Conservation (phyloP, 1,140 invertebrate genomes). For the Diachasma alloeum region DNA sequence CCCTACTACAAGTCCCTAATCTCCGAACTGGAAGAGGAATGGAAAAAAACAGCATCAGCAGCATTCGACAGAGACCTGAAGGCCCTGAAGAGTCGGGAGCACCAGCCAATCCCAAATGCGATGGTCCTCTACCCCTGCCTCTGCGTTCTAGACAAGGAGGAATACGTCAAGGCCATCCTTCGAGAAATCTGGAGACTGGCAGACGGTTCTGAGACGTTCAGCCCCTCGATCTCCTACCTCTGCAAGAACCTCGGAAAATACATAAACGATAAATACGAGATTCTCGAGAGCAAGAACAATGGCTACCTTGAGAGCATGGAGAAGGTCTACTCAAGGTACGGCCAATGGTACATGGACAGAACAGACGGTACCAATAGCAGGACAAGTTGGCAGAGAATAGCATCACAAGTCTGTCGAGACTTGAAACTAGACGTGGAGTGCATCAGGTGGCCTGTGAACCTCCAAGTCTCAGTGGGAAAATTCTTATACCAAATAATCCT, state of each 20-base stretch:
- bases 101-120: slow-evolving; percentile 51
- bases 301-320: slow-evolving; percentile 75
- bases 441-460: slow-evolving; percentile 72
- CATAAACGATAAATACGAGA: slow-evolving; percentile 66
- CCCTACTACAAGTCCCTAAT: slow-evolving; percentile 46
- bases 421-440: slow-evolving; percentile 69
- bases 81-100: slow-evolving; percentile 66
- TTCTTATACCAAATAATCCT: slow-evolving; percentile 90
- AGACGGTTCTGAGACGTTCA: slow-evolving; percentile 81
- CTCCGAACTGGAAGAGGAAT: slow-evolving; percentile 69
- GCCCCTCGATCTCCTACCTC: slow-evolving; percentile 72
- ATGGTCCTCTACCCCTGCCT: slow-evolving; percentile 81
- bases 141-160: slow-evolving; percentile 69
- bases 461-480: slow-evolving; percentile 74
- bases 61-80: slow-evolving; percentile 76
- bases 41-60: slow-evolving; percentile 69
- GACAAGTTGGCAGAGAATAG: slow-evolving; percentile 76
- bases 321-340: slow-evolving; percentile 75
- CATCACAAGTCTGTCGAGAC: slow-evolving; percentile 64
- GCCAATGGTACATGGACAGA: slow-evolving; percentile 72
- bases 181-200: slow-evolving; percentile 75
- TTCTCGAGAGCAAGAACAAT: slow-evolving; percentile 71
- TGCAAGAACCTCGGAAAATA: slow-evolving; percentile 75
- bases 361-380: slow-evolving; percentile 69
- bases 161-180: slow-evolving; percentile 73